phyloP scores from a whole-genome alignment of 2,888 invertebrate genomes.

The Cataglyphis livida region DNA sequence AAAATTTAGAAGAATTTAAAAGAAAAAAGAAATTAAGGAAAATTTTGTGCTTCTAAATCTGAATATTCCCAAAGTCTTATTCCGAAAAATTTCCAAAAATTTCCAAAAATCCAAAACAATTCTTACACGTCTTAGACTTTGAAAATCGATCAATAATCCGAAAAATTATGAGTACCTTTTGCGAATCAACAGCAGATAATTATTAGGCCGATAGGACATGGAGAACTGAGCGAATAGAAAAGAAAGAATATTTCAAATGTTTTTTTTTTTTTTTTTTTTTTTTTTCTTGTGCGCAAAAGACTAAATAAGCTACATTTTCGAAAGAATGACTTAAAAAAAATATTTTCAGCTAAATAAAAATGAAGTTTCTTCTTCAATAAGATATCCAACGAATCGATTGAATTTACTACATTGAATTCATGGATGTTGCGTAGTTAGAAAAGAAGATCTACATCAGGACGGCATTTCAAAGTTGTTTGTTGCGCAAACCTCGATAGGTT shows the following conservation, averaged over 20 bases:
- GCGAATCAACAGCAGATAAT: background rate
- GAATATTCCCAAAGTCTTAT: background rate
- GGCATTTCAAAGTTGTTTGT: conserved; percentile 73
- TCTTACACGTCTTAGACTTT: background rate
- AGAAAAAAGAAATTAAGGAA: too few relatives aligned
- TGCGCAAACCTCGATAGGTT: conserved; percentile 75
- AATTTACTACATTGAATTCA: conserved; percentile 32
- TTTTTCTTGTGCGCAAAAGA: background rate
- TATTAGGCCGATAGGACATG: background rate
- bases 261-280: background rate
- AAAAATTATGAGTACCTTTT: background rate
- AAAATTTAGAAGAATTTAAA: background rate
- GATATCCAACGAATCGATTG: background rate
- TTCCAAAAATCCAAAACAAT: background rate
- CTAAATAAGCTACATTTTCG: background rate
- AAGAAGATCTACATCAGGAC: conserved; percentile 67
- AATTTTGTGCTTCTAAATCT: background rate
- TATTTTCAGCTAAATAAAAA: background rate
- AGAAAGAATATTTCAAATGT: background rate
- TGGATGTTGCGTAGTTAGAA: conserved; percentile 64
- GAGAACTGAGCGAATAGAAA: background rate
- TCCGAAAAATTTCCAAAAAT: background rate
- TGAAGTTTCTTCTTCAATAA: background rate
- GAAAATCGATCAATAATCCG: conserved; percentile 18
- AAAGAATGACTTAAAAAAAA: background rate